These are phyloP conservation scores for Nibea coibor DNA, from an alignment of 2,113 vertebrate species.

Conservation along the genomic window DNA sequence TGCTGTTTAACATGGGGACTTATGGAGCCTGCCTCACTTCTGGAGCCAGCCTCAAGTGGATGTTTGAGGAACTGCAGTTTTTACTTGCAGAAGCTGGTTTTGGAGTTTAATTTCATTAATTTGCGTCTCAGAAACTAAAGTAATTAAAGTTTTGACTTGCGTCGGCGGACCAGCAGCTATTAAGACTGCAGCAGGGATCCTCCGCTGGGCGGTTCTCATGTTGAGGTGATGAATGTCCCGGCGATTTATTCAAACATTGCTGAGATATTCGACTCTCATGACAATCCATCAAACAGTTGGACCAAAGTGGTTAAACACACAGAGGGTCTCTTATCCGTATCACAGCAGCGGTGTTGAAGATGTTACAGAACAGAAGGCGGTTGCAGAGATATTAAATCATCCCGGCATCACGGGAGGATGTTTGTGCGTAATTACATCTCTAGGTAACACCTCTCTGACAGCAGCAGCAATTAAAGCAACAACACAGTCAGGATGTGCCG, in stretches of 20 bases:
- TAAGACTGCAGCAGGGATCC: no score
- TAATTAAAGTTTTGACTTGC: neutral
- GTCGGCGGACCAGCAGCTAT: neutral
- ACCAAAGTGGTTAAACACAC: neutral
- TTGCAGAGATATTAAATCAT: slow-evolving; percentile 22
- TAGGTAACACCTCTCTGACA: slow-evolving; percentile 36
- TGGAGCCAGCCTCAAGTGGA: no score
- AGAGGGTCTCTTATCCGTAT: neutral
- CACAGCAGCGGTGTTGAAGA: neutral
- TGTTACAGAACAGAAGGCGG: slow-evolving; percentile 12
- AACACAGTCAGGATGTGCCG: neutral
- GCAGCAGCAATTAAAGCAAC: slow-evolving; percentile 43
- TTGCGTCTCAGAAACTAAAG: neutral
- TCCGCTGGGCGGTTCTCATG: no score
- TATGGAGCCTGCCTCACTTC: no score
- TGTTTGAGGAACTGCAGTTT: no score
- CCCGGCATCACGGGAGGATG: slow-evolving; percentile 5
- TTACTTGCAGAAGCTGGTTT: no score
- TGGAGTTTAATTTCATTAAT: neutral
- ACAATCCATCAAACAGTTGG: neutral
- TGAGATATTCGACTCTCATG: neutral
- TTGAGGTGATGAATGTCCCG: neutral
- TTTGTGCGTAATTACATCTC: slow-evolving; percentile 53
- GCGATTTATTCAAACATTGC: neutral
- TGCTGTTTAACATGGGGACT: no score